phyloP scores from a whole-genome alignment of 1,140 invertebrate species.

The Neodiprion lecontei region DNA sequence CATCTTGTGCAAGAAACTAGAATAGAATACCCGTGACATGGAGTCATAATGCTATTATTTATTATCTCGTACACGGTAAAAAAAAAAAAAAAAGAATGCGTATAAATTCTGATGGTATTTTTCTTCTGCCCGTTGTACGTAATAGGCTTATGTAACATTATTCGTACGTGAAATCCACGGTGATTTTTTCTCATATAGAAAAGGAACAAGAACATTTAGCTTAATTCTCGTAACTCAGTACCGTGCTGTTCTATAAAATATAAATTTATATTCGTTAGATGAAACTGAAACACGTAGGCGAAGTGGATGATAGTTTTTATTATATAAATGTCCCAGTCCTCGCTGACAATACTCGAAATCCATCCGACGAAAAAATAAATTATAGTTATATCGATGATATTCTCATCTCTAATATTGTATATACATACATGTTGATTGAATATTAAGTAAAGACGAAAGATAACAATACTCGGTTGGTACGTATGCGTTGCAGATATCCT shows the following conservation, averaged over 20 bases:
- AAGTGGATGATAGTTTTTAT: too few relatives aligned
- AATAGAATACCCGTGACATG: too few relatives aligned
- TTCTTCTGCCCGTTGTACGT: too few relatives aligned
- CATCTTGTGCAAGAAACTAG: too few relatives aligned
- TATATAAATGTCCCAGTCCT: slow-evolving; percentile 36
- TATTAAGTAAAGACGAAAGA: neutral
- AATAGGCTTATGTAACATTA: too few relatives aligned
- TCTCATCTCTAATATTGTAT: slow-evolving; percentile 11
- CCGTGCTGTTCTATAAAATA: slow-evolving; percentile 7
- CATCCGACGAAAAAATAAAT: slow-evolving; percentile 38
- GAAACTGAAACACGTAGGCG: neutral
- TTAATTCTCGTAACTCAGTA: slow-evolving; percentile 1
- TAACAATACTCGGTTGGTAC: neutral
- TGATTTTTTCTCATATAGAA: too few relatives aligned
- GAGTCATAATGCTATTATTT: too few relatives aligned
- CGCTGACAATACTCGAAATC: slow-evolving; percentile 45
- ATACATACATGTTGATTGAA: neutral
- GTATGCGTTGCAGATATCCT: neutral
- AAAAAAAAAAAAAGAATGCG: too few relatives aligned
- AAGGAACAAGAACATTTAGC: neutral
- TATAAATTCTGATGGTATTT: too few relatives aligned
- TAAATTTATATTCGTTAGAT: neutral
- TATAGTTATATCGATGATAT: slow-evolving; percentile 20
- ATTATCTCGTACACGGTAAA: too few relatives aligned
- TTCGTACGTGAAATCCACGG: too few relatives aligned